Base-by-base conservation (phyloP, 1,140 invertebrate genomes). In the Dysdera silvatica region DNA sequence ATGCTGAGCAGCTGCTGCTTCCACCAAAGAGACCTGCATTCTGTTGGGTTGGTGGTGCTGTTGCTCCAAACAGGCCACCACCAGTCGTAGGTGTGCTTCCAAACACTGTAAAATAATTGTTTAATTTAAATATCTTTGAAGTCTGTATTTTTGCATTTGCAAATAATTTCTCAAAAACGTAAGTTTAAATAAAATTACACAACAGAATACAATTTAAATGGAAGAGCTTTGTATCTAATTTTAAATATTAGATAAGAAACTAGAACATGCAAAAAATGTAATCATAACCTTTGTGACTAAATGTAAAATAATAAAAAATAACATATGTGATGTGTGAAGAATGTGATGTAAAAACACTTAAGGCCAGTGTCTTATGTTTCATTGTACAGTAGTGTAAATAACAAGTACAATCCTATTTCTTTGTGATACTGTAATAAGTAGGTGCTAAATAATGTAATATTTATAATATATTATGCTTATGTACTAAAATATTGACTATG, bases 41-140 rank as follows among this genome's bases (percentile, higher is more conserved):
- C 12, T 35, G 54, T 26, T 65, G 67, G 33, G 61, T 61, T 33
- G 65, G 60, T 32, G 60, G 65, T 31, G 68, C 37, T 20, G 52
- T 52, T 20, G 45, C 41, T 4, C 72, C 72, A 69, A 73, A 73
- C 35, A 73, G 56, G 8, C 70, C 61, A 33, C 69, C 67, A 33
- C 69, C 67, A 49, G 64, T 58, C 4, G 60, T 62, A 28, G 67
- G 53, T 31, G 59, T 58, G 3, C 48, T 35, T 10, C 65, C 65
- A 66, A 66, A 66, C 37, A 23, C 63, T 65, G 20, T 16, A 59
- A 33, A 35, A 37, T 40, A 6, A n/a, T 52, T 28, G 26, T 51
- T 26, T 51, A 7, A 12, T 28, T 51, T 18, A 51, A 24, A 45
- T 10, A n/a, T n/a, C 35, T 37, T 37, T 14, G n/a, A 37, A 14